phyloP scores from a whole-genome alignment of 2,888 invertebrate species.

The Dicroscelio sp. region DNA sequence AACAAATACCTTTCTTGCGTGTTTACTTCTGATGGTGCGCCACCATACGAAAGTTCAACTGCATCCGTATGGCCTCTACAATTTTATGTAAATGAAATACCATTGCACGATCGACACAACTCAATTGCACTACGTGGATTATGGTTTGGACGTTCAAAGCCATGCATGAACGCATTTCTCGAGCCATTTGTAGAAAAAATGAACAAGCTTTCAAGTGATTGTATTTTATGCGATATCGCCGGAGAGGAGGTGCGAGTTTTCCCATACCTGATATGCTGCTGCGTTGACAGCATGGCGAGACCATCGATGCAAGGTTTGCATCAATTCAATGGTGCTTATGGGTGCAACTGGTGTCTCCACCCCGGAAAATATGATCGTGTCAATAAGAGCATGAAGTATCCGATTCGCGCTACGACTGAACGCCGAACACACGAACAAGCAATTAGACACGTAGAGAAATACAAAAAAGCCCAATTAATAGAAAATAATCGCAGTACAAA shows the following conservation, averaged over 20 bases:
- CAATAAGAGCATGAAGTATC: constrained; percentile 4
- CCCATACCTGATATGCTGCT: neutral
- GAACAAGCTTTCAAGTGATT: neutral
- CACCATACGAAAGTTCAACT: constrained; percentile 64
- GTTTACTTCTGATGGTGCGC: constrained; percentile 59
- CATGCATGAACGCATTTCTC: constrained; percentile 55
- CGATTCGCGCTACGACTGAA: neutral
- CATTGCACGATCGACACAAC: constrained; percentile 2
- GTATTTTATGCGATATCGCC: neutral
- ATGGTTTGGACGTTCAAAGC: constrained; percentile 27
- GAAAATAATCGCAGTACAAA: constrained; percentile 29
- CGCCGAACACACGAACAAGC: neutral
- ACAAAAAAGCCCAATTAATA: neutral
- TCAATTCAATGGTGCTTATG: neutral
- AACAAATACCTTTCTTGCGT: neutral
- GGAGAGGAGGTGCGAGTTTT: neutral
- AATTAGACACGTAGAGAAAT: neutral
- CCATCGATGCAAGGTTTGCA: neutral
- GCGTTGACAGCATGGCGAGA: neutral
- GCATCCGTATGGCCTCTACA: constrained; percentile 59
- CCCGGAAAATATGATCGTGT: neutral
- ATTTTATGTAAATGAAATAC: constrained; percentile 76
- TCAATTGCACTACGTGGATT: neutral
- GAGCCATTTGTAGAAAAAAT: constrained; percentile 39
- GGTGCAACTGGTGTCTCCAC: neutral